Percentiles rank a stretch among this genome's conserved stretches.
These are phyloP conservation scores for Meriones unguiculatus DNA, from an alignment of 2,113 vertebrate genomes.

Conservation along the genomic window DNA sequence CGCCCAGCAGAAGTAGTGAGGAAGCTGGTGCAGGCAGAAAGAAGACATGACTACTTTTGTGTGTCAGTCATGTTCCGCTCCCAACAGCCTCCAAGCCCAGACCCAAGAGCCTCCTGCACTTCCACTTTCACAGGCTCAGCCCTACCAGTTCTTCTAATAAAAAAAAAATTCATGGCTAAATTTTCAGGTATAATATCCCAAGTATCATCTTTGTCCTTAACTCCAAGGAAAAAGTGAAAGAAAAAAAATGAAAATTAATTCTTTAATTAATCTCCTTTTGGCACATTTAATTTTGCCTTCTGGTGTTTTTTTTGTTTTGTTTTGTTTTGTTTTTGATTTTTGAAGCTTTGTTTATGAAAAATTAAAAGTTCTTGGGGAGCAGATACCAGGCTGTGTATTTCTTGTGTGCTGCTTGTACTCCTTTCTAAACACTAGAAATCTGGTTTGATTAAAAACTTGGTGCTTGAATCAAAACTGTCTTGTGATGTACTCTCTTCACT, in stretches of 20 bases:
- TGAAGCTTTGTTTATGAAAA: background rate
- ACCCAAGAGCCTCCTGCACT: fast-evolving
- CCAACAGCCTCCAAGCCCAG: background rate
- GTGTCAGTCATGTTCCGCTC: fast-evolving
- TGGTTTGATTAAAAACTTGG: background rate
- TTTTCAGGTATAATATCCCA: background rate
- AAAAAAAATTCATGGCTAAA: background rate
- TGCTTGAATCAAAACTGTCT: constrained; percentile 14
- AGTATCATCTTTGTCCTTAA: background rate
- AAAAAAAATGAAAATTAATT: constrained; percentile 8
- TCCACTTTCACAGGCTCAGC: background rate
- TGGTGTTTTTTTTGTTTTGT: constrained; percentile 30
- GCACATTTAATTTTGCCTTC: background rate
- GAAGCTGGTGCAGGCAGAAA: background rate
- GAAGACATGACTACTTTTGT: background rate
- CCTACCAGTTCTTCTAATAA: background rate
- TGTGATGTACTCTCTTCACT: background rate
- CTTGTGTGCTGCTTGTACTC: fast-evolving
- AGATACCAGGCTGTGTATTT: background rate
- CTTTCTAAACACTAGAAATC: background rate
- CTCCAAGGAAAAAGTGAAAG: background rate
- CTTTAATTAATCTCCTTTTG: background rate
- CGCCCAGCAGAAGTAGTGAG: background rate
- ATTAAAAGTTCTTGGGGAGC: background rate
- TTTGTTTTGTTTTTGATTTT: background rate